Conservation (phyloP, 2,888 invertebrate species). For the Leptinotarsa juncta region DNA sequence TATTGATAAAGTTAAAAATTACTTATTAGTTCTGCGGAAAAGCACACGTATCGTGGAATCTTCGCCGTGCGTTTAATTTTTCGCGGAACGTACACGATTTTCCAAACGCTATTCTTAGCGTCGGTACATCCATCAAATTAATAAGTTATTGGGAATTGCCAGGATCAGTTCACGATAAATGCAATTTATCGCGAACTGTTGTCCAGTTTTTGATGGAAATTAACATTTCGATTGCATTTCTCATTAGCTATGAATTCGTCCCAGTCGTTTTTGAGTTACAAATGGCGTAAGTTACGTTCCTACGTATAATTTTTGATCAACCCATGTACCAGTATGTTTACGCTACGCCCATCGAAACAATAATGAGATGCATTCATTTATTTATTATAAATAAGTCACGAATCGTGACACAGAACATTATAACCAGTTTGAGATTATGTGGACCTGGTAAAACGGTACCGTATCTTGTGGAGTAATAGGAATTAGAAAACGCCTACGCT, state of each 20-base stretch:
- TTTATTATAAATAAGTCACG: constrained; percentile 28
- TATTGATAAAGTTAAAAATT: background rate
- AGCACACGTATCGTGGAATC: background rate
- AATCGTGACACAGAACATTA: constrained; percentile 32
- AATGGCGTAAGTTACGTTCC: background rate
- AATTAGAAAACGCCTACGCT: constrained; percentile 41
- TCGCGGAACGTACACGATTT: background rate
- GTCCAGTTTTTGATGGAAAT: too few species aligned
- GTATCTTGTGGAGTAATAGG: constrained; percentile 32
- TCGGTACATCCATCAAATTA: too few species aligned
- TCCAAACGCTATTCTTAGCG: too few species aligned
- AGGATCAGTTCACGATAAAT: too few species aligned
- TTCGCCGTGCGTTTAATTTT: background rate
- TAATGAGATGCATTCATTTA: constrained; percentile 40
- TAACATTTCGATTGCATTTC: too few species aligned
- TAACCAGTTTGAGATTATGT: constrained; percentile 19
- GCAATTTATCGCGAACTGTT: too few species aligned
- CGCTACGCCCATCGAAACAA: constrained; percentile 19
- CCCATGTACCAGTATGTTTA: background rate
- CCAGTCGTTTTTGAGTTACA: too few species aligned
- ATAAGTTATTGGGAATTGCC: too few species aligned
- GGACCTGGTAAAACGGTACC: constrained; percentile 25
- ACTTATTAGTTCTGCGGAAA: background rate
- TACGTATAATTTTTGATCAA: background rate
- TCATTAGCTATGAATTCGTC: too few species aligned